Conservation (phyloP, 2,888 invertebrate genomes). For the Amiota communis region DNA sequence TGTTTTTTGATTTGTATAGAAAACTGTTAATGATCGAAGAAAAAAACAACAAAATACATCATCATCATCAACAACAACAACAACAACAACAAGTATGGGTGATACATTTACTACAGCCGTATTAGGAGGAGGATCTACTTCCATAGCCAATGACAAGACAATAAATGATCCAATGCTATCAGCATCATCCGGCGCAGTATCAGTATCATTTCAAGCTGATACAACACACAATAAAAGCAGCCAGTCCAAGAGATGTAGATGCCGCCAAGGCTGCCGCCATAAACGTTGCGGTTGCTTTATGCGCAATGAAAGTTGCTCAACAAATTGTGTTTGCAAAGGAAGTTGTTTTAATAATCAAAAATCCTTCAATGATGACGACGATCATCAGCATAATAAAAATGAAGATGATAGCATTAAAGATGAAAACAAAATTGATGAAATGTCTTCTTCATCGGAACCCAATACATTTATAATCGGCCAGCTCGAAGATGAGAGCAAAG, state of each 20-base stretch:
- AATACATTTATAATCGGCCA: too few relatives aligned
- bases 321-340: slow-evolving; percentile 34
- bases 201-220: not conserved
- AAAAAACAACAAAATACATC: not conserved
- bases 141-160: not conserved
- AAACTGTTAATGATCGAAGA: not conserved
- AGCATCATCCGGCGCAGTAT: not conserved
- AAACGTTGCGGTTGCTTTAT: slow-evolving; percentile 61
- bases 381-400: slow-evolving; percentile 20
- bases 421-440: not conserved
- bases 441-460: too few relatives aligned
- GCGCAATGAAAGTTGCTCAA: slow-evolving; percentile 42
- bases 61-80: not conserved
- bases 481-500: slow-evolving; percentile 30
- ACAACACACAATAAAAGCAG: too few relatives aligned
- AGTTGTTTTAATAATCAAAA: slow-evolving; percentile 38
- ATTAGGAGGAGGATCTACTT: not conserved
- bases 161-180: not conserved
- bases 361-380: too few relatives aligned
- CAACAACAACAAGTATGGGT: not conserved
- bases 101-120: slow-evolving; percentile 20
- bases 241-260: slow-evolving; percentile 47
- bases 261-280: slow-evolving; percentile 54
- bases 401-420: not conserved
- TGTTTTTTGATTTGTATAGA: not conserved